Percentiles rank a stretch among this genome's conserved stretches.
Evolutionary conservation across 2,888 invertebrate species (phyloP).

Genomic region (Drosophila picticornis): DNA sequence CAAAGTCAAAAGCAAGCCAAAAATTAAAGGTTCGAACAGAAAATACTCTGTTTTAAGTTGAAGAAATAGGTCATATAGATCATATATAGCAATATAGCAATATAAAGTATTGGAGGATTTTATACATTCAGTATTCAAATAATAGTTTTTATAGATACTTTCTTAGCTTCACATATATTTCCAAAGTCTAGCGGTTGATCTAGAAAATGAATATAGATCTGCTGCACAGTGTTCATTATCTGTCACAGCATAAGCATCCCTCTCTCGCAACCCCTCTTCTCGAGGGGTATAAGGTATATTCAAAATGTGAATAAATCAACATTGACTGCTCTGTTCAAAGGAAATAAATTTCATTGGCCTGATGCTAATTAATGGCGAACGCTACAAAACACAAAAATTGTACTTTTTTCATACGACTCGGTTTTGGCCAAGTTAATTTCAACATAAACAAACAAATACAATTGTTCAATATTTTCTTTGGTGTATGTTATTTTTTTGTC

Average conservation of each 20-base stretch:
- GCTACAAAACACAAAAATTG: constrained; percentile 9
- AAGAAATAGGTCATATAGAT: too few species aligned
- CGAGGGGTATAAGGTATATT: neutral
- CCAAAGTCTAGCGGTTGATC: neutral
- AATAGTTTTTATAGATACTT: too few species aligned
- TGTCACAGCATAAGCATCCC: neutral
- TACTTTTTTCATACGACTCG: neutral
- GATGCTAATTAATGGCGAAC: constrained; percentile 49
- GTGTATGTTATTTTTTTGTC: neutral
- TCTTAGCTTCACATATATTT: neutral
- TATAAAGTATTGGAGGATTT: too few species aligned
- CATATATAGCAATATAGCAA: too few species aligned
- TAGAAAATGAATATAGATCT: neutral
- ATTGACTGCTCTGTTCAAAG: constrained; percentile 9
- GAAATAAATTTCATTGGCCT: constrained; percentile 43
- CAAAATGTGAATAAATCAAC: neutral
- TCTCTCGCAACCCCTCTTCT: neutral
- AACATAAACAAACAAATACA: constrained; percentile 56
- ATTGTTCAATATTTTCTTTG: constrained; percentile 32
- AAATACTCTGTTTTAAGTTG: neutral
- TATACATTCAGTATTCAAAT: too few species aligned
- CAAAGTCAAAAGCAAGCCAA: too few species aligned
- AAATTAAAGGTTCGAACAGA: neutral
- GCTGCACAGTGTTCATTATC: neutral
- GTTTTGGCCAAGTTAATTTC: constrained; percentile 48